Conservation (phyloP, 23 tunicate species). For the Halocynthia aurantium region DNA sequence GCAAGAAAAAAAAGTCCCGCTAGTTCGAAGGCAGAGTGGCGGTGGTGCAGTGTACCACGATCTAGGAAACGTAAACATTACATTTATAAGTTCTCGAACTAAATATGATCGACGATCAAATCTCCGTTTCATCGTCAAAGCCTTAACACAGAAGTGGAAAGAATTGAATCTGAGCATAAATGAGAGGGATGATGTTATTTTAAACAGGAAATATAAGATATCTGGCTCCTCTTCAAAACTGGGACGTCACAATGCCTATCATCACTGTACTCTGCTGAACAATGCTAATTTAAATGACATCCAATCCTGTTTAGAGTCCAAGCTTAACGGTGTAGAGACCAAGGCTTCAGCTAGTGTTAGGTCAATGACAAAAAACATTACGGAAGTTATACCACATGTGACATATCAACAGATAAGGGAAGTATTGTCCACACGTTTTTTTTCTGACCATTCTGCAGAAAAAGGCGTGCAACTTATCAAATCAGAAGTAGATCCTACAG, state of each 20-base stretch:
- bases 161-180: slow-evolving; percentile 37
- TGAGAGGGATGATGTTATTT: slow-evolving; percentile 63
- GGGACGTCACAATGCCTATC: slow-evolving; percentile 49
- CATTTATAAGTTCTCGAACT: slow-evolving; percentile 55
- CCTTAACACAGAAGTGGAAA: slow-evolving; percentile 38
- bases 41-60: slow-evolving; percentile 97
- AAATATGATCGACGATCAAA: slow-evolving; percentile 46
- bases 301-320: slow-evolving; percentile 14
- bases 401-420: slow-evolving; percentile 31
- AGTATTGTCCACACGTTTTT: slow-evolving; percentile 23
- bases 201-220: slow-evolving; percentile 51
- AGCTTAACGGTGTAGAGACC: slow-evolving; percentile 12
- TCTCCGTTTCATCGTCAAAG: slow-evolving; percentile 42
- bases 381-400: slow-evolving; percentile 25
- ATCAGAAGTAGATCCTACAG: slow-evolving; percentile 37
- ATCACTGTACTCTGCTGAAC: slow-evolving; percentile 78
- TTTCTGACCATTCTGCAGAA: not conserved
- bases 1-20: slow-evolving; percentile 15
- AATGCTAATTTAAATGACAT: slow-evolving; percentile 38
- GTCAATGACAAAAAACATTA: slow-evolving; percentile 47
- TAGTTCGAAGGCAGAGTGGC: slow-evolving; percentile 76
- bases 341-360: slow-evolving; percentile 75
- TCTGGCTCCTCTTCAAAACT: slow-evolving; percentile 86
- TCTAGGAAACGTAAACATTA: slow-evolving; percentile 69
- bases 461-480: not conserved